Base-by-base conservation (phyloP, 1,140 invertebrate species). In the Dinoponera quadriceps region DNA sequence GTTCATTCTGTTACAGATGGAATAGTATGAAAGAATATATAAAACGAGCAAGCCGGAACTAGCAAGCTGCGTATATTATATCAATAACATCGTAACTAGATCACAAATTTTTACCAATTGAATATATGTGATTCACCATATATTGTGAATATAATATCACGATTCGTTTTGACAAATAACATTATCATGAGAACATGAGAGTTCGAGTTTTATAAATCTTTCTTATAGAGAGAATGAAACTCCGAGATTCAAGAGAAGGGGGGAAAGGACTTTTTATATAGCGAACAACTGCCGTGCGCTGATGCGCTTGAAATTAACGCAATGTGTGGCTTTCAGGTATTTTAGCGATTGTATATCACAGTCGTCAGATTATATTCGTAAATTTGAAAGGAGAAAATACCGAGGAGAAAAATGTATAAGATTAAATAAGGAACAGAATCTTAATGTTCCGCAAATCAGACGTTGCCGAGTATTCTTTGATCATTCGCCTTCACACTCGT, bases 351-450 rank as follows among this genome's bases (percentile, higher is more conserved):
- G 54, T 55, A 54, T 54, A 55, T 55, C 20, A 22, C n/a, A 55
- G 7, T 22, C n/a, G 54, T 20, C n/a, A 4, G 22, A 55, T 55
- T 20, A 55, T 55, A 55, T 65, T 65, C 20, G 20, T 65, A 48
- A 62, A 62, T 74, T 25, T 29, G 38, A 44, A n/a, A n/a, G n/a
- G n/a, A n/a, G n/a, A n/a, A n/a, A n/a, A 62, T 13, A 62, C 16
- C 0, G 0, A 9, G 49, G 3, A 48, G 13, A 48, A 18, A n/a
- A 48, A 25, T 3, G 14, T 49, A 18, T 63, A 3, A 14, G 29
- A 48, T 74, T 74, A 27, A 29, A 7, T 74, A 59, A n/a, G 3
- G 14, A 29, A 69, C 38, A 38, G 2, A 29, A 62, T 44, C 38
- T 9, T 44, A 22, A 57, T 38, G n/a, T 29, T 74, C 48, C 29